phyloP scores from a whole-genome alignment of 2,888 invertebrate species.

The Orthosia incerta region DNA sequence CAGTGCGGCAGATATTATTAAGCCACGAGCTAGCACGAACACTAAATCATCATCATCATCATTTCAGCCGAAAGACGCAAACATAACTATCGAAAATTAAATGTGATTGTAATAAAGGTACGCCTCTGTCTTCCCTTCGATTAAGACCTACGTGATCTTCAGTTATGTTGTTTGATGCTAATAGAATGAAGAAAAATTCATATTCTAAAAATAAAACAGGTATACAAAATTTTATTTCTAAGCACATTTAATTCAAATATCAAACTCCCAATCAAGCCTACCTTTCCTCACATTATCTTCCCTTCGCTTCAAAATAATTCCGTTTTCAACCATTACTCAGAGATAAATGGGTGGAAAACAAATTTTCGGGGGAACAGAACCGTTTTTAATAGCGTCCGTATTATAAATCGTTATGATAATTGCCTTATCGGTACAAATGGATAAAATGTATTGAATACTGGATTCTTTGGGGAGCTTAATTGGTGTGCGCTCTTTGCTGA shows the following conservation, averaged over 20 bases:
- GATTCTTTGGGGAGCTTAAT: slow-evolving; percentile 61
- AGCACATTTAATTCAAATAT: slow-evolving; percentile 20
- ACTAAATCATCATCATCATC: too few relatives aligned
- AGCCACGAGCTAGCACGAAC: too few relatives aligned
- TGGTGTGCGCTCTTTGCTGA: slow-evolving; percentile 32
- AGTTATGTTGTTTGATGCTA: neutral
- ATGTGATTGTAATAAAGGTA: too few relatives aligned
- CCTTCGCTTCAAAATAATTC: slow-evolving; percentile 50
- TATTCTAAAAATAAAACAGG: slow-evolving; percentile 1
- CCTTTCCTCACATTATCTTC: slow-evolving; percentile 24
- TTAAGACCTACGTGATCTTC: neutral
- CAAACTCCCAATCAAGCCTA: slow-evolving; percentile 29
- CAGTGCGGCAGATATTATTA: too few relatives aligned
- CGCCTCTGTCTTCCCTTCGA: too few relatives aligned
- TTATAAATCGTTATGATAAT: slow-evolving; percentile 77
- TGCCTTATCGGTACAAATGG: slow-evolving; percentile 72
- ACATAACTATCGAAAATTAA: too few relatives aligned
- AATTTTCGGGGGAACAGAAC: slow-evolving; percentile 55
- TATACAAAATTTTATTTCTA: neutral
- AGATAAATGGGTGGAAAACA: slow-evolving; percentile 58
- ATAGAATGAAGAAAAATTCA: neutral
- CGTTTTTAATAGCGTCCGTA: slow-evolving; percentile 63
- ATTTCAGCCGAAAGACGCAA: too few relatives aligned
- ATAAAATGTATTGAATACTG: slow-evolving; percentile 67
- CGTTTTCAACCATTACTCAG: slow-evolving; percentile 50